Conservation (phyloP, 2,888 invertebrate species). For the Cheiracanthium punctorium region DNA sequence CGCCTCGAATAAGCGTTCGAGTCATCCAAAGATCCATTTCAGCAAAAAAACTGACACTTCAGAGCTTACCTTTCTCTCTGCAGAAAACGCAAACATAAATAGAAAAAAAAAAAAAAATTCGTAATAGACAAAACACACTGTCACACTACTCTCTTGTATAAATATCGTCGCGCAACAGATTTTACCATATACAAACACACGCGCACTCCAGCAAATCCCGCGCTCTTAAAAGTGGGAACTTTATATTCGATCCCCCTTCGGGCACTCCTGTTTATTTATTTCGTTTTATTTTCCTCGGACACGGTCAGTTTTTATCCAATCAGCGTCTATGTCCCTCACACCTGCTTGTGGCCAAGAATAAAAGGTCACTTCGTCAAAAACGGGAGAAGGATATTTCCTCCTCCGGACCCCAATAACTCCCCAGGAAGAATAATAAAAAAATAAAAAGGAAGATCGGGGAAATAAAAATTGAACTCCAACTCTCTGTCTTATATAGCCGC, state of each 20-base stretch:
- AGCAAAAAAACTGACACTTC: too few relatives aligned
- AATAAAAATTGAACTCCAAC: constrained; percentile 59
- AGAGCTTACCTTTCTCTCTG: too few relatives aligned
- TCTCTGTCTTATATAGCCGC: constrained; percentile 42
- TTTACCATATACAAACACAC: constrained; percentile 9
- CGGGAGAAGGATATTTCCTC: constrained; percentile 33
- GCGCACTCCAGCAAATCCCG: background rate
- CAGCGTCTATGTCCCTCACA: constrained; percentile 66
- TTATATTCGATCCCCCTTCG: constrained; percentile 6
- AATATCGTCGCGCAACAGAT: too few relatives aligned
- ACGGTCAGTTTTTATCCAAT: constrained; percentile 68
- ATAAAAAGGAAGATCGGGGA: background rate
- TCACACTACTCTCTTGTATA: too few relatives aligned
- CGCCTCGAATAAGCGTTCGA: too few relatives aligned
- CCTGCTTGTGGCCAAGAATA: constrained; percentile 67
- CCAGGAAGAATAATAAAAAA: constrained; percentile 1
- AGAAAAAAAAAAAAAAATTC: too few relatives aligned
- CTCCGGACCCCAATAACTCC: constrained; percentile 22
- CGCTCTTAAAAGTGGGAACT: too few relatives aligned
- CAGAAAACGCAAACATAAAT: too few relatives aligned
- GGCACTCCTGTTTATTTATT: constrained; percentile 26
- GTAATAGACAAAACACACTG: too few relatives aligned
- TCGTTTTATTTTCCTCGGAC: constrained; percentile 54
- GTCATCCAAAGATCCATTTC: too few relatives aligned
- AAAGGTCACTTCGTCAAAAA: constrained; percentile 69